Conservation (phyloP, 2,888 invertebrate species). For the Himalopsyche japonica region DNA sequence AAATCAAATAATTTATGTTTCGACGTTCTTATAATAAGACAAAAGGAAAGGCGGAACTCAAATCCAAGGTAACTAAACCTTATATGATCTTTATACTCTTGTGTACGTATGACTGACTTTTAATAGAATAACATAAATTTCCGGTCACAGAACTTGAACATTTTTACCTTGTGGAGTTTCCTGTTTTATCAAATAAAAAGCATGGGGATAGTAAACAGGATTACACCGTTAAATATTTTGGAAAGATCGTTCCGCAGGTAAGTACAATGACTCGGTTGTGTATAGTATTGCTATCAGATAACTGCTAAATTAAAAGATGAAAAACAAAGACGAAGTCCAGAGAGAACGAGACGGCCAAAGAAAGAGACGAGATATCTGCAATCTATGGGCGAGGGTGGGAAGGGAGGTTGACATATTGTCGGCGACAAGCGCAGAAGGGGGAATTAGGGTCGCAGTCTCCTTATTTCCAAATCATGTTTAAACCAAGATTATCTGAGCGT, state of each 20-base stretch:
- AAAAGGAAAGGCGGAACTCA: neutral
- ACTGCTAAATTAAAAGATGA: constrained; percentile 27
- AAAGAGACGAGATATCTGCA: neutral
- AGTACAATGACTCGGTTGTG: neutral
- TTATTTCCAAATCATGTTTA: neutral
- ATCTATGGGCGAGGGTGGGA: neutral
- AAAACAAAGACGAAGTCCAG: constrained; percentile 12
- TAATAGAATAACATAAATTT: neutral
- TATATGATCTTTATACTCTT: neutral
- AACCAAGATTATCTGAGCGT: neutral
- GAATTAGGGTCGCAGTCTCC: neutral
- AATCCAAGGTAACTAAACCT: neutral
- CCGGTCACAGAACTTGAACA: neutral
- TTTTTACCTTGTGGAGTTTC: neutral
- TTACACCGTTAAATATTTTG: neutral
- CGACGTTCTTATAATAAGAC: neutral
- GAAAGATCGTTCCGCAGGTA: neutral
- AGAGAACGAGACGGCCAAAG: neutral
- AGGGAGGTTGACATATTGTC: neutral
- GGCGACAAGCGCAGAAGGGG: neutral
- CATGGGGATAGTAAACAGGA: neutral
- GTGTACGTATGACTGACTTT: neutral
- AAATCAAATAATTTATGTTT: no score
- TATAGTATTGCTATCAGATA: constrained; percentile 13
- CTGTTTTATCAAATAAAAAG: neutral